Percentiles rank a stretch among this genome's conserved stretches.
Conservation (phyloP, 1,140 invertebrate species). For the Myzus persicae region DNA sequence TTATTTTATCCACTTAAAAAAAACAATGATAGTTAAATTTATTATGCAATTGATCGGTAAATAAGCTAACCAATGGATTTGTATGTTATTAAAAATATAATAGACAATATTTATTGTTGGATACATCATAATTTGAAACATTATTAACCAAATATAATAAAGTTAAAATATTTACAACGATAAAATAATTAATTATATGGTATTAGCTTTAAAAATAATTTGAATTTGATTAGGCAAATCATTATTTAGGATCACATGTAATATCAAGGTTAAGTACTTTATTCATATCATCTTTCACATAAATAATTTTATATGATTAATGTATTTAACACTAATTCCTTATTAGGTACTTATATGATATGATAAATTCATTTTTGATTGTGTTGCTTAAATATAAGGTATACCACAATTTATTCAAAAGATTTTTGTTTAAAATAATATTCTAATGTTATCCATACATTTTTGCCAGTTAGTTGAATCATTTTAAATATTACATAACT, state of each 20-base stretch:
- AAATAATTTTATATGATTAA: background rate
- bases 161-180: too few species aligned
- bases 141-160: too few species aligned
- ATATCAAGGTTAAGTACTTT: background rate
- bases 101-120: background rate
- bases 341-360: background rate
- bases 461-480: too few species aligned
- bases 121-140: too few species aligned
- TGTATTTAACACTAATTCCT: background rate
- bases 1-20: background rate
- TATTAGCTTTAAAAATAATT: background rate
- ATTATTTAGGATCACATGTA: background rate
- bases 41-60: background rate
- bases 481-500: too few species aligned
- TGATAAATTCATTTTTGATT: background rate
- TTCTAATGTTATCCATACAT: background rate
- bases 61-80: too few species aligned
- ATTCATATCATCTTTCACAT: background rate
- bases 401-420: too few species aligned
- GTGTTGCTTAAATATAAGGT: too few species aligned
- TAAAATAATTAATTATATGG: background rate
- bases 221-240: background rate
- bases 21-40: background rate
- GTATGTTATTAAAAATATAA: background rate
- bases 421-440: background rate